These are phyloP conservation scores for Epistrophella euchroma DNA, from an alignment of 2,888 invertebrate species.

Conservation along the genomic window DNA sequence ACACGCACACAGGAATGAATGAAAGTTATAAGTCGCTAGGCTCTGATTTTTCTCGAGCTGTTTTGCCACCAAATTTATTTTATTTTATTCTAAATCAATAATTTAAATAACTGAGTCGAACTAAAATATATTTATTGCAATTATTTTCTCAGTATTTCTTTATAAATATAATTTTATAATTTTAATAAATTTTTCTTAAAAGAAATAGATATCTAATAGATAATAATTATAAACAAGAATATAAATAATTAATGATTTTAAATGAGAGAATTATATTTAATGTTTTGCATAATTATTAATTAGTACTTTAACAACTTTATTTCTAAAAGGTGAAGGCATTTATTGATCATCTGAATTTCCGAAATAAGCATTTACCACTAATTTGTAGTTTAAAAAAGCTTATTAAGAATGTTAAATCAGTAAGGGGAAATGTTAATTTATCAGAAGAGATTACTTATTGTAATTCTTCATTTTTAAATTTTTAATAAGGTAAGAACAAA, in stretches of 20 bases:
- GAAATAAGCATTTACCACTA: neutral
- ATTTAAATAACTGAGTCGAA: neutral
- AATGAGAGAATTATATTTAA: neutral
- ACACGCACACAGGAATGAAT: too few species aligned
- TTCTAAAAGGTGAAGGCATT: neutral
- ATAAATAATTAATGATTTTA: neutral
- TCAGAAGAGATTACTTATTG: neutral
- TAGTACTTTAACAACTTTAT: neutral
- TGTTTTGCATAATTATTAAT: neutral
- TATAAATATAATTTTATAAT: neutral
- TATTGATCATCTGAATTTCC: neutral
- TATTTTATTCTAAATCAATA: neutral
- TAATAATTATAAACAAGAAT: neutral
- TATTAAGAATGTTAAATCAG: neutral
- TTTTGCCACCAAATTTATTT: too few species aligned
- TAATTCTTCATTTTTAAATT: neutral
- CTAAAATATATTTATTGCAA: conserved; percentile 11
- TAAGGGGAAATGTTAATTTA: neutral
- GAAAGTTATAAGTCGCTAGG: too few species aligned
- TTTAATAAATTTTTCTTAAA: neutral
- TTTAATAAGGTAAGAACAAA: neutral
- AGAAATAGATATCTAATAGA: neutral
- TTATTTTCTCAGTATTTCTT: conserved; percentile 1
- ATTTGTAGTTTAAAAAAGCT: too few species aligned
- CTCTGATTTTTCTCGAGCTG: too few species aligned